Evolutionary conservation across 2,888 invertebrate genomes (phyloP), one percentile per base, ranked within the genome.

Genomic region (Lordiphosa fenestrarum): DNA sequence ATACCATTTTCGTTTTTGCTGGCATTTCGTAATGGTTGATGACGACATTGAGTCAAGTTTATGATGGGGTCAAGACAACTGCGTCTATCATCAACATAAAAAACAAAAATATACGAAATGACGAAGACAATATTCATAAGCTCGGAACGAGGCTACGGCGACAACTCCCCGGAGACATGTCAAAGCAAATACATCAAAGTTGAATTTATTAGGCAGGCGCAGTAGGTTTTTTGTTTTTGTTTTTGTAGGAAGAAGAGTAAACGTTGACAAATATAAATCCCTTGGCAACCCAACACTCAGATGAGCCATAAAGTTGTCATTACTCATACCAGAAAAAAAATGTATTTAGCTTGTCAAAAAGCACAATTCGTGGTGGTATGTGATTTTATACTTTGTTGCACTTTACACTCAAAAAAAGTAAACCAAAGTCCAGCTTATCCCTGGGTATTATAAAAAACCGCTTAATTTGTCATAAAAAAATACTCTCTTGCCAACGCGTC

Each of bases 161-260:
- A 39, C 39, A 49, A 41, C 35, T 54, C 59, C 55, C 62, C 30
- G 13, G 62, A 42, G 62, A 53, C 57, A 51, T 61, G 61, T 51
- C 54, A 53, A 36, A 15, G 57, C 50, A 80, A 75, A 77, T 64
- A 70, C 73, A 83, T 80, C 53, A 68, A 70, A 70, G 65, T 53
- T 35, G 54, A 70, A 67, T 68, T 81, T 78, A 77, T 66, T 67
- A 71, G 63, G 58, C 66, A 60, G 64, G 66, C 70, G 44, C 15
- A 44, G 44, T 33, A 10, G 33, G 30, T 42, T 30, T 19, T 19
- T 19, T 19, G 19, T 19, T 19, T 3, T 19, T 23, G 30, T 42
- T 42, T 25, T 25, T 42, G 42, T n/a, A n/a, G 25, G 7, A 25
- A 13, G 4, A 12, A 25, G 15, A 13, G 15, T 33, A 44, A 9